Evolutionary conservation across 2,888 invertebrate genomes (phyloP).

Genomic region (Agriotes lineatus): DNA sequence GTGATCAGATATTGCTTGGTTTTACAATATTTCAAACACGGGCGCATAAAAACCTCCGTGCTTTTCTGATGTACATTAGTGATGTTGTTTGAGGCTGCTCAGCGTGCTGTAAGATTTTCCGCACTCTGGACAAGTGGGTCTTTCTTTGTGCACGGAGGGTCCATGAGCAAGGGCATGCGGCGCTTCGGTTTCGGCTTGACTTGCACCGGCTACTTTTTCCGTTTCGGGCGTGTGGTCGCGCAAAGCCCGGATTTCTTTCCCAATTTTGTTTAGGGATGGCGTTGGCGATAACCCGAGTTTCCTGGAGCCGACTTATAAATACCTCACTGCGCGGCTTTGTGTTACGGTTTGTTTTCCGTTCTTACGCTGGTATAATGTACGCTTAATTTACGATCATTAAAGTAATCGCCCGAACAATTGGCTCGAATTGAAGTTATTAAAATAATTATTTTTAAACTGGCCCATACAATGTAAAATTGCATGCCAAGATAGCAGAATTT

Average conservation of each 20-base stretch:
- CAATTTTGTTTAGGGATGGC: not conserved
- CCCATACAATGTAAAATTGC: slow-evolving; percentile 47
- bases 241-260: slow-evolving; percentile 6
- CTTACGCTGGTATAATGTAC: slow-evolving; percentile 32
- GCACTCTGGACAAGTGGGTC: slow-evolving; percentile 58
- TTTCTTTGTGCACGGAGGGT: slow-evolving; percentile 32
- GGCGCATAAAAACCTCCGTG: slow-evolving; percentile 63
- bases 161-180: slow-evolving; percentile 1
- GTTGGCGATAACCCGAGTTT: not conserved
- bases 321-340: not conserved
- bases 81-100: slow-evolving; percentile 68
- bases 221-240: slow-evolving; percentile 9
- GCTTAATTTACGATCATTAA: slow-evolving; percentile 55
- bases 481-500: slow-evolving; percentile 30
- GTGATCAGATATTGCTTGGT: slow-evolving; percentile 63
- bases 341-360: slow-evolving; percentile 18
- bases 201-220: slow-evolving; percentile 21
- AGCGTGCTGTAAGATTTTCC: slow-evolving; percentile 60
- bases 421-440: slow-evolving; percentile 59
- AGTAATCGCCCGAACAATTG: slow-evolving; percentile 57
- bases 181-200: slow-evolving; percentile 22
- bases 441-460: slow-evolving; percentile 53
- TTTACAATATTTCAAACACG: slow-evolving; percentile 68
- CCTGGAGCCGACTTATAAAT: not conserved
- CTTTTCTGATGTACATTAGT: slow-evolving; percentile 68